Conservation (phyloP, 2,797 vertebrate species). For the Alexandromys oeconomus region DNA sequence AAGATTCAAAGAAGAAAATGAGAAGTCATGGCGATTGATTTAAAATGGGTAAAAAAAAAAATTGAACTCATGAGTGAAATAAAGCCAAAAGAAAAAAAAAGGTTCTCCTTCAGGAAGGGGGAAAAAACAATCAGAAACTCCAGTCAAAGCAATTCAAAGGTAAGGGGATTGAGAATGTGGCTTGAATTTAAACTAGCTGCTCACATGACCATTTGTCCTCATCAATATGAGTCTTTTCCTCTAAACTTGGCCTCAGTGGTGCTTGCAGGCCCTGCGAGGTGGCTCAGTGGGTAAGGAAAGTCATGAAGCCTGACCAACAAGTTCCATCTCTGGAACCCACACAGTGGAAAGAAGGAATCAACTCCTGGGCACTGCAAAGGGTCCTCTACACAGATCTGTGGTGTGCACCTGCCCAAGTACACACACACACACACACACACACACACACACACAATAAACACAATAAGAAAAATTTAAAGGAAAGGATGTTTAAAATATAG, state of each 20-base stretch:
- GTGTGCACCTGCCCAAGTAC: too few relatives aligned
- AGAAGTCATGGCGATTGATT: neutral
- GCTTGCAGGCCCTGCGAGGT: neutral
- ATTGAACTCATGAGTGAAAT: neutral
- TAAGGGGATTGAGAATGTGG: neutral
- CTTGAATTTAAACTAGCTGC: neutral
- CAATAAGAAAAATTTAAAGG: neutral
- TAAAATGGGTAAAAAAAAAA: neutral
- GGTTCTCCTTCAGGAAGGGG: neutral
- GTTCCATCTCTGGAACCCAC: neutral
- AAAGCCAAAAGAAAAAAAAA: neutral
- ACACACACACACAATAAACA: neutral
- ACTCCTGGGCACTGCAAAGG: neutral
- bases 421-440: neutral
- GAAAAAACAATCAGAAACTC: slow-evolving; percentile 30
- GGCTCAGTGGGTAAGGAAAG: neutral
- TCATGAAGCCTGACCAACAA: neutral
- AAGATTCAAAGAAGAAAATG: slow-evolving; percentile 30
- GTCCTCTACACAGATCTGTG: neutral
- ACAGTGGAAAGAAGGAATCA: neutral
- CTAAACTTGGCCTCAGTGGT: neutral
- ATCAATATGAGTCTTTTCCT: neutral
- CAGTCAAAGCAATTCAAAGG: slow-evolving; percentile 34
- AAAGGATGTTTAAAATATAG: neutral
- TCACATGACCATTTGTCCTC: neutral